A percentile compares a stretch with the other conserved stretches of the same genome.
These are phyloP conservation scores for Crocallis elinguaria DNA, from an alignment of 2,888 invertebrate species.

Conservation along the genomic window DNA sequence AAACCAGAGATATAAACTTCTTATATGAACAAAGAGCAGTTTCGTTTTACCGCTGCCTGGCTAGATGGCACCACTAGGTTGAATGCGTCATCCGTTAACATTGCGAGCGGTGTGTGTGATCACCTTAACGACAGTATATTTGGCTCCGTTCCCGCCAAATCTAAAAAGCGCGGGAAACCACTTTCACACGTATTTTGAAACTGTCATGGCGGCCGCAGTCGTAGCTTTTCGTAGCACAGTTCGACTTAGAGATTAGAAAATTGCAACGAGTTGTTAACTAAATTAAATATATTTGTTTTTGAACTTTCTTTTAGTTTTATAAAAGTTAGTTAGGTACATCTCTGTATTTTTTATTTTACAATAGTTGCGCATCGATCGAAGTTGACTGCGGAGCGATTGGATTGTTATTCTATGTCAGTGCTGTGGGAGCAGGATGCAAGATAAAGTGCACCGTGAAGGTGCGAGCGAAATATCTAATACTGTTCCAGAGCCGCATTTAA, in stretches of 20 bases:
- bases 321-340: no score
- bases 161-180: constrained; percentile 53
- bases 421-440: no score
- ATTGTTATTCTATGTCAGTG: no score
- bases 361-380: no score
- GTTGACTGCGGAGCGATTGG: no score
- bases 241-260: constrained; percentile 1
- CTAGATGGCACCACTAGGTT: constrained; percentile 53
- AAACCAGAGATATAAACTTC: constrained; percentile 20
- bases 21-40: constrained; percentile 45
- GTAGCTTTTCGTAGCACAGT: constrained; percentile 36
- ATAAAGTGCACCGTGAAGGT: no score
- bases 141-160: constrained; percentile 53
- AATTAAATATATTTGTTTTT: no score
- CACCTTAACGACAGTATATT: constrained; percentile 41
- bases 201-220: constrained; percentile 30
- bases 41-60: constrained; percentile 38
- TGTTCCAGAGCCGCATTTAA: no score
- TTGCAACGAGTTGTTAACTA: no score
- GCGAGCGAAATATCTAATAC: no score
- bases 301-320: no score
- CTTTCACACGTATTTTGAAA: constrained; percentile 52
- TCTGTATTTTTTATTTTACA: no score
- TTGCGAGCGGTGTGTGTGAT: constrained; percentile 40
- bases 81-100: constrained; percentile 48